These are phyloP conservation scores for Apis mellifera DNA, from an alignment of 1,140 invertebrate genomes.

Conservation along the genomic window DNA sequence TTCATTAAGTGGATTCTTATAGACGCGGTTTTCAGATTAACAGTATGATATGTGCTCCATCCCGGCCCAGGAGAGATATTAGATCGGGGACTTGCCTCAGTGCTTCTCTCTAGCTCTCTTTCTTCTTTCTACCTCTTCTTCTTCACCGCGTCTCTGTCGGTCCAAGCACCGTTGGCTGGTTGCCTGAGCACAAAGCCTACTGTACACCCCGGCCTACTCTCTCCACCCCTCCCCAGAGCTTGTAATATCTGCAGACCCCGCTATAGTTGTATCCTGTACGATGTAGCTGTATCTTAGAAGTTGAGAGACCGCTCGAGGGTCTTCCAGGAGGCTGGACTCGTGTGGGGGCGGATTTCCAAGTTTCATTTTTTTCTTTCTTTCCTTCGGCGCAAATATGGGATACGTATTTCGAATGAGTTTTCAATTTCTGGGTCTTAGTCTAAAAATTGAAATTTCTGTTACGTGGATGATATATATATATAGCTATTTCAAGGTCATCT, in stretches of 20 bases:
- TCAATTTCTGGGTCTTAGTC: no score
- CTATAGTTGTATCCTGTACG: constrained; percentile 13
- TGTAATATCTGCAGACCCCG: constrained; percentile 37
- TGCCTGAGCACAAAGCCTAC: constrained; percentile 37
- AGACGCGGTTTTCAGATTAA: constrained; percentile 77
- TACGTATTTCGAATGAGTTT: no score
- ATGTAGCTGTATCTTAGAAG: background rate
- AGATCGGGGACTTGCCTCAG: constrained; percentile 64
- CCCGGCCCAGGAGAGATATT: constrained; percentile 67
- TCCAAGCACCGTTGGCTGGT: constrained; percentile 20
- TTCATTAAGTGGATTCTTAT: constrained; percentile 80
- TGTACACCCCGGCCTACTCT: constrained; percentile 4
- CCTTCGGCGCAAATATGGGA: background rate
- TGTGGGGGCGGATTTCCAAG: background rate
- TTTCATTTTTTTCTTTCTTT: background rate
- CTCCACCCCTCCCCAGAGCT: background rate
- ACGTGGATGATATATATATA: no score
- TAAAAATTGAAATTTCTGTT: no score
- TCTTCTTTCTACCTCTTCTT: background rate
- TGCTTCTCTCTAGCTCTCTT: background rate
- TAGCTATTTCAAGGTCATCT: no score
- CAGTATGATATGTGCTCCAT: constrained; percentile 73
- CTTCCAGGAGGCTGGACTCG: background rate
- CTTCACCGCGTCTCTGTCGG: constrained; percentile 6
- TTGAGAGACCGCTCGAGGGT: background rate